Conservation (phyloP, 2,113 vertebrate species). For the Tylochromis polylepis region DNA sequence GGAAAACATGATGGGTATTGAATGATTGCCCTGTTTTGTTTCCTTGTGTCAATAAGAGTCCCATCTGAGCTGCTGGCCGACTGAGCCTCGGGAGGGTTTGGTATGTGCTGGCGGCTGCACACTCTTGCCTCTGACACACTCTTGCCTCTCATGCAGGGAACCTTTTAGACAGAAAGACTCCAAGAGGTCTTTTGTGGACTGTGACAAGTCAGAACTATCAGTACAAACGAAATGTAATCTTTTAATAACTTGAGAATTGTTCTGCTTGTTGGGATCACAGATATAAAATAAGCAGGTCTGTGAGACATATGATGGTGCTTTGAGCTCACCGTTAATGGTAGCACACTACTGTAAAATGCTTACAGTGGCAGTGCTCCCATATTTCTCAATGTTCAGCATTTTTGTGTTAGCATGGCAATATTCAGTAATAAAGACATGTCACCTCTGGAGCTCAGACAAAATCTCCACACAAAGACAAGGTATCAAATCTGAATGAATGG, state of each 20-base stretch:
- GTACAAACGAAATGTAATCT: neutral
- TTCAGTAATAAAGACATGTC: neutral
- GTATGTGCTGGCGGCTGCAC: constrained; percentile 19
- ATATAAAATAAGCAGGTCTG: neutral
- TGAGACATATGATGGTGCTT: neutral
- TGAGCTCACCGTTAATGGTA: neutral
- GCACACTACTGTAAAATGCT: neutral
- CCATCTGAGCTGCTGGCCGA: neutral
- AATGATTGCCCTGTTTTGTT: neutral
- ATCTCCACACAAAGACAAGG: neutral
- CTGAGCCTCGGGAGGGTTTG: neutral
- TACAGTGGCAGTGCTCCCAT: neutral
- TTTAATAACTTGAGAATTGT: neutral
- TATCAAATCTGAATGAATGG: neutral
- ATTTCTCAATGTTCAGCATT: neutral
- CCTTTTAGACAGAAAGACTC: neutral
- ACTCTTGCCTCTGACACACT: constrained; percentile 34
- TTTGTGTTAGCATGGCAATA: neutral
- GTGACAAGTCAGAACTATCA: neutral
- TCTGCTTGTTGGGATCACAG: neutral
- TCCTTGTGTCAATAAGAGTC: neutral
- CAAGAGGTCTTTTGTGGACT: neutral
- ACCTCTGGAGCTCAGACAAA: neutral
- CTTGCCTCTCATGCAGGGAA: neutral
- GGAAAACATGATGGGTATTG: constrained; percentile 53